phyloP scores from a whole-genome alignment of 2,113 vertebrate genomes.

The Tupaia chinensis region DNA sequence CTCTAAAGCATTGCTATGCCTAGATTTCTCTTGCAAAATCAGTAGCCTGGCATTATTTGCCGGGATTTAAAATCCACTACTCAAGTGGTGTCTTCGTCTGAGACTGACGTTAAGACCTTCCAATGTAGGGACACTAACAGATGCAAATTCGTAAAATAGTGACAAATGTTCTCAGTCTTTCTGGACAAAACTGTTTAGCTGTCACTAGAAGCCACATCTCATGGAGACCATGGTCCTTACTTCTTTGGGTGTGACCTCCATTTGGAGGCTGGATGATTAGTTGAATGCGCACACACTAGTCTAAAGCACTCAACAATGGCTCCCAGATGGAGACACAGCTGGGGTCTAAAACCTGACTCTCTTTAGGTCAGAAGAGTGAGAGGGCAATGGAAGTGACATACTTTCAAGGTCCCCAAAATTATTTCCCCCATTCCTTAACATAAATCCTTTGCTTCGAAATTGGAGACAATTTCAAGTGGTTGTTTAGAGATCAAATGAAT shows the following conservation, averaged over 20 bases:
- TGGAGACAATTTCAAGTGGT: background rate
- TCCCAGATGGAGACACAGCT: background rate
- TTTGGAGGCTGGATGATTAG: background rate
- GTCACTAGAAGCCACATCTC: background rate
- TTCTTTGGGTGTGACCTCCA: background rate
- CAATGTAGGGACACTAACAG: background rate
- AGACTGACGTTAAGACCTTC: background rate
- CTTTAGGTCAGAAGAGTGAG: background rate
- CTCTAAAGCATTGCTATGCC: background rate
- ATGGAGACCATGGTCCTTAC: background rate
- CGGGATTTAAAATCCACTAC: background rate
- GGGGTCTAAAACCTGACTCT: background rate
- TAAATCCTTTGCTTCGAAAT: background rate
- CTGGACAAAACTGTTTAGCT: background rate
- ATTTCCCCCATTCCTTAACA: background rate
- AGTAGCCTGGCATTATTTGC: background rate
- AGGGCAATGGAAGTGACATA: rapidly evolving
- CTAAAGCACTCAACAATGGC: background rate
- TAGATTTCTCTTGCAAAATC: background rate
- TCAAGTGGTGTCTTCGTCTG: background rate
- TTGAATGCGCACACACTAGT: background rate
- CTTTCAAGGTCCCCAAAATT: background rate
- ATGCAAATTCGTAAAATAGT: slow-evolving; percentile 4
- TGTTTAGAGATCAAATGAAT: background rate
- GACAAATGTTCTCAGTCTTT: background rate